phyloP scores from a whole-genome alignment of 2,888 invertebrate species.

The Lochmaea crataegi region DNA sequence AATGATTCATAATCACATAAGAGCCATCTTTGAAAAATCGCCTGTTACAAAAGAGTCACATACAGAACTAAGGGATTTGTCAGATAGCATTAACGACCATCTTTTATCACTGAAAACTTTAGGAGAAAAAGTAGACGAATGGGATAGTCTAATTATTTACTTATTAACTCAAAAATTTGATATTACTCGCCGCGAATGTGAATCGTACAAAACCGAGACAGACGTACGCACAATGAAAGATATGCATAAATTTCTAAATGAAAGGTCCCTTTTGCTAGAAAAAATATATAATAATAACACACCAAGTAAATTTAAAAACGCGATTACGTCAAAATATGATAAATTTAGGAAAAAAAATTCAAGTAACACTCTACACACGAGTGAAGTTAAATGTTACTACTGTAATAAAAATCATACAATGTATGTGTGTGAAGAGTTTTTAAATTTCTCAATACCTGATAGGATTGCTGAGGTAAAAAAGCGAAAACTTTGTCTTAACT shows the following conservation, averaged over 20 bases:
- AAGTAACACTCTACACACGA: neutral
- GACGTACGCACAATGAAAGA: constrained; percentile 33
- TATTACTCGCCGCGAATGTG: constrained; percentile 34
- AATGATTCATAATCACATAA: constrained; percentile 33
- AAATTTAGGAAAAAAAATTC: constrained; percentile 6
- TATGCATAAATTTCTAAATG: constrained; percentile 26
- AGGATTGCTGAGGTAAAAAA: constrained; percentile 27
- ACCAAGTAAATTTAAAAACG: constrained; percentile 17
- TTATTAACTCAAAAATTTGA: constrained; percentile 37
- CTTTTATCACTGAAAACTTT: constrained; percentile 23
- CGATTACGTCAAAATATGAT: neutral
- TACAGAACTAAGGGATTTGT: constrained; percentile 18
- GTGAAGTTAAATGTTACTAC: constrained; percentile 25
- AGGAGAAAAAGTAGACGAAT: constrained; percentile 22
- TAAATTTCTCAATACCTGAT: constrained; percentile 22
- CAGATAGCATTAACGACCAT: constrained; percentile 18
- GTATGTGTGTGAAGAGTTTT: constrained; percentile 29
- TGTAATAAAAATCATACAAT: constrained; percentile 21
- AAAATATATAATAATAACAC: constrained; percentile 19
- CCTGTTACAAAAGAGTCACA: constrained; percentile 16
- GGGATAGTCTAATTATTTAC: constrained; percentile 36
- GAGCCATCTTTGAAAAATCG: constrained; percentile 9
- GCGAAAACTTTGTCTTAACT: constrained; percentile 31
- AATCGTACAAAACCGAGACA: constrained; percentile 19
- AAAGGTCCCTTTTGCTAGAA: constrained; percentile 32